phyloP scores from a whole-genome alignment of 2,888 invertebrate species.

The Emmelina monodactyla region DNA sequence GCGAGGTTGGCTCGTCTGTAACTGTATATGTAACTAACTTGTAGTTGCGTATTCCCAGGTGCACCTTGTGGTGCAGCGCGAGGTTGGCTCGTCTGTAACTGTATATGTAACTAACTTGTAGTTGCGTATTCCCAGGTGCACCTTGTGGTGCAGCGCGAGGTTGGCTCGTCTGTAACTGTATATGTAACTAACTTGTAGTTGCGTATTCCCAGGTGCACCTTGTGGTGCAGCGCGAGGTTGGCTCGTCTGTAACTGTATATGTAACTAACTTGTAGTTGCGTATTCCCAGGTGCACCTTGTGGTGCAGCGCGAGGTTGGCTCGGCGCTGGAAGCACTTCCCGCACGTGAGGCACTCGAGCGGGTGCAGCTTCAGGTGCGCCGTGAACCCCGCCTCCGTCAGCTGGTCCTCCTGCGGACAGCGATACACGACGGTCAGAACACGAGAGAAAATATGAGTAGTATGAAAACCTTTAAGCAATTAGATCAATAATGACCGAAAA shows the following conservation, averaged over 20 bases:
- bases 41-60: constrained; percentile 79
- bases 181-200: constrained; percentile 68
- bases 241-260: constrained; percentile 61
- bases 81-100: constrained; percentile 74
- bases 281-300: constrained; percentile 81
- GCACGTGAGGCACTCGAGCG: constrained; percentile 82
- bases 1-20: constrained; percentile 76
- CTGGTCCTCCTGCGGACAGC: constrained; percentile 69
- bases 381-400: constrained; percentile 73
- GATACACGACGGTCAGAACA: too few relatives aligned
- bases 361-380: constrained; percentile 79
- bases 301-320: constrained; percentile 78
- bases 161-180: constrained; percentile 75
- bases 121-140: constrained; percentile 81
- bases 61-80: constrained; percentile 80
- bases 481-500: too few relatives aligned
- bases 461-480: too few relatives aligned
- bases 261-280: constrained; percentile 69
- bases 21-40: constrained; percentile 37
- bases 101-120: constrained; percentile 47
- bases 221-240: constrained; percentile 79
- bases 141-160: constrained; percentile 79
- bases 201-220: constrained; percentile 81
- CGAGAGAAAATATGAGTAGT: too few relatives aligned
- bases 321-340: constrained; percentile 80